These are phyloP conservation scores for Gymnothorax javanicus DNA, from an alignment of 2,797 vertebrate genomes.

Conservation along the genomic window DNA sequence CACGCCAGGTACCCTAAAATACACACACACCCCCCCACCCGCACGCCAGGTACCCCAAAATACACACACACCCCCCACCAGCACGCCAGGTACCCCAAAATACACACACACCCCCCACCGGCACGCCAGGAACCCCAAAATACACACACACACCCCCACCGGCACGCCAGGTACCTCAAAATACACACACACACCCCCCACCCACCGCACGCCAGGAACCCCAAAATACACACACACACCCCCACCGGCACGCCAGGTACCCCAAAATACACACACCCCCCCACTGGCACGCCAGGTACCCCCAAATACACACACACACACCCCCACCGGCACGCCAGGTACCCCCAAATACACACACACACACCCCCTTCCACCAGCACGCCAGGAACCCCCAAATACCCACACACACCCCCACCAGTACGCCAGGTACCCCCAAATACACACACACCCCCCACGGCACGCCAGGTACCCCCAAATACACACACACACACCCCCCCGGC, in stretches of 20 bases:
- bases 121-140: neutral
- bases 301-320: too few species aligned
- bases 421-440: slow-evolving; percentile 77
- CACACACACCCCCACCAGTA: slow-evolving; percentile 85
- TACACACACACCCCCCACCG: neutral
- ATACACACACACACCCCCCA: slow-evolving; percentile 66
- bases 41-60: slow-evolving; percentile 4
- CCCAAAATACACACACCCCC: neutral
- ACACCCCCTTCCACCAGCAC: too few species aligned
- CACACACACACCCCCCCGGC: too few species aligned
- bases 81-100: slow-evolving; percentile 24
- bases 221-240: too few species aligned
- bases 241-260: slow-evolving; percentile 28
- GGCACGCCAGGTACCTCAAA: slow-evolving; percentile 79
- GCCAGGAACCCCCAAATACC: slow-evolving; percentile 54
- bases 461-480: neutral
- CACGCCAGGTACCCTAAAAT: slow-evolving; percentile 79
- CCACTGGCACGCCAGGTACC: too few species aligned
- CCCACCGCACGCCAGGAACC: slow-evolving; percentile 43
- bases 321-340: too few species aligned
- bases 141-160: slow-evolving; percentile 88
- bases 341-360: too few species aligned
- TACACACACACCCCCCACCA: neutral
- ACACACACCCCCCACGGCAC: slow-evolving; percentile 74
- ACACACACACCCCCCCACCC: slow-evolving; percentile 28